These are phyloP conservation scores for Aplodontia rufa DNA, from an alignment of 2,113 vertebrate species.

Conservation along the genomic window DNA sequence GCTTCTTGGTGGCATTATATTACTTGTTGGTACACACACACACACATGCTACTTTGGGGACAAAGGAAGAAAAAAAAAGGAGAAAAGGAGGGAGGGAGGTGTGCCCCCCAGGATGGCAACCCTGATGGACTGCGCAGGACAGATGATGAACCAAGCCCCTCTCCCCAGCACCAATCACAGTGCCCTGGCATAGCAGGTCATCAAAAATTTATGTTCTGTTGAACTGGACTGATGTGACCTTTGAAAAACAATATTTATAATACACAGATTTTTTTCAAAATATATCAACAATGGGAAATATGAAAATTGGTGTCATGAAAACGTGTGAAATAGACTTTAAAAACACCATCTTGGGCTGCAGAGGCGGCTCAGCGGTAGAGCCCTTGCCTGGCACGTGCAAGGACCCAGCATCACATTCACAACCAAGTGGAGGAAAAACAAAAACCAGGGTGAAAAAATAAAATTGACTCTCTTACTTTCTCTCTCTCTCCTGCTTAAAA, in stretches of 20 bases:
- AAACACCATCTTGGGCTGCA: background rate
- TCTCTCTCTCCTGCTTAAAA: too few species aligned
- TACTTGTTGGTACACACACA: background rate
- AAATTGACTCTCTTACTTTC: too few species aligned
- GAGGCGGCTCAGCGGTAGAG: too few species aligned
- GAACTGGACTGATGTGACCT: background rate
- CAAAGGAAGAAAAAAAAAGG: background rate
- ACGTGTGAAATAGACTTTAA: background rate
- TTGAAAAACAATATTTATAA: constrained; percentile 53
- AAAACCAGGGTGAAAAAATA: too few species aligned
- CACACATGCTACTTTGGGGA: background rate
- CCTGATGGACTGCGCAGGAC: background rate
- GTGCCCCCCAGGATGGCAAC: background rate
- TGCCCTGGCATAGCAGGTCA: background rate
- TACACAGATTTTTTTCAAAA: constrained; percentile 62
- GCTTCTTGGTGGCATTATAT: background rate
- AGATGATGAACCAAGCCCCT: background rate
- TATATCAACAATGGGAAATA: constrained; percentile 64
- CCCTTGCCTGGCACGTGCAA: too few species aligned
- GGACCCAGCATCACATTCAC: too few species aligned
- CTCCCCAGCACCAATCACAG: background rate
- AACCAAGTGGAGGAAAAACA: too few species aligned
- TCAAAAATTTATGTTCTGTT: background rate
- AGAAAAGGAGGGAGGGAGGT: background rate
- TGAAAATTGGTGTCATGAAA: constrained; percentile 61